Conservation (phyloP, 2,888 invertebrate species). For the Archips xylosteana region DNA sequence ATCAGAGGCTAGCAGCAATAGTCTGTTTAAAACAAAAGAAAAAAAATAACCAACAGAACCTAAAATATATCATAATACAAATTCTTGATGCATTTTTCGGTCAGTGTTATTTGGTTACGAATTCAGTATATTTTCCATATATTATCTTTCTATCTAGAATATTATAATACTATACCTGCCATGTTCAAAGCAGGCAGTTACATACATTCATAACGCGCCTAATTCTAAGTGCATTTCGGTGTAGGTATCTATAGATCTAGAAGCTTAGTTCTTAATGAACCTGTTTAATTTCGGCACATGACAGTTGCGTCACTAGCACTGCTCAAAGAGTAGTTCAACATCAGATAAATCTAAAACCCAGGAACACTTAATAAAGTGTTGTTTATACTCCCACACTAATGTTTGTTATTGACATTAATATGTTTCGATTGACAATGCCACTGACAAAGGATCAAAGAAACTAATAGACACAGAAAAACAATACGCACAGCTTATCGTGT, state of each 20-base stretch:
- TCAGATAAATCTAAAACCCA: conserved; percentile 37
- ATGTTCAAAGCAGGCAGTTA: too few relatives aligned
- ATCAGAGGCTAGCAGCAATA: too few relatives aligned
- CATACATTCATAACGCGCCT: not conserved
- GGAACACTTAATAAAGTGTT: conserved; percentile 36
- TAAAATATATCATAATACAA: too few relatives aligned
- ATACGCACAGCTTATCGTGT: conserved; percentile 73
- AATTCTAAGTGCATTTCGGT: not conserved
- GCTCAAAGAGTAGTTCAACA: conserved; percentile 5
- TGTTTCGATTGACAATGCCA: conserved; percentile 74
- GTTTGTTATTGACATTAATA: conserved; percentile 69
- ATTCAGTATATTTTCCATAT: too few relatives aligned
- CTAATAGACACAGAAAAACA: conserved; percentile 72
- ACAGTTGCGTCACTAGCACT: not conserved
- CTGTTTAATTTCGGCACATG: not conserved
- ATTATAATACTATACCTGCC: too few relatives aligned
- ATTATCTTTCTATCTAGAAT: too few relatives aligned
- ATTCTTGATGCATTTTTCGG: too few relatives aligned
- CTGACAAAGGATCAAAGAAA: conserved; percentile 77
- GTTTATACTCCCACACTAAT: conserved; percentile 39
- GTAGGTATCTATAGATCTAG: not conserved
- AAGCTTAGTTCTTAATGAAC: not conserved
- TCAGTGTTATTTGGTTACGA: too few relatives aligned
- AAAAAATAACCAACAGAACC: too few relatives aligned
- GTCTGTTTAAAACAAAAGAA: too few relatives aligned